phyloP scores from a whole-genome alignment of 2,113 vertebrate species.

The Cromileptes altivelis region DNA sequence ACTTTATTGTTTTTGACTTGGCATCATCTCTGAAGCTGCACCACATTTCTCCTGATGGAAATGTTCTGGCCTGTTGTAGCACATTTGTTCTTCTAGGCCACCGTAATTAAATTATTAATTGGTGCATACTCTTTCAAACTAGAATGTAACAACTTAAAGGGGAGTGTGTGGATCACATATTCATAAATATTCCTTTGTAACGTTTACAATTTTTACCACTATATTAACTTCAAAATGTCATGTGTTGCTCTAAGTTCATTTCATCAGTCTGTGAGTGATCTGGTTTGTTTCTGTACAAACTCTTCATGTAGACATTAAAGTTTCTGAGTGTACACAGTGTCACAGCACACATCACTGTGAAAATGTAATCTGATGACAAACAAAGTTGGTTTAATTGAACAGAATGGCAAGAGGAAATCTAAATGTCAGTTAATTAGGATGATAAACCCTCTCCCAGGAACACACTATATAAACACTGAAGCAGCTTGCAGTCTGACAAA shows the following conservation, averaged over 20 bases:
- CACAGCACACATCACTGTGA: slow-evolving; percentile 12
- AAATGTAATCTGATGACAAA: slow-evolving; percentile 35
- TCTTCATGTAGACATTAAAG: not conserved
- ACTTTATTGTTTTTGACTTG: too few species aligned
- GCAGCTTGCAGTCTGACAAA: slow-evolving; percentile 38
- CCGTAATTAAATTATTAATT: not conserved
- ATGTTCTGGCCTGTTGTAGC: too few species aligned
- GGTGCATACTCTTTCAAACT: not conserved
- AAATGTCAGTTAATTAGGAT: slow-evolving; percentile 53
- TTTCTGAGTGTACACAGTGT: not conserved
- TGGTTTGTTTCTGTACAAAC: not conserved
- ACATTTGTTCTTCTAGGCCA: too few species aligned
- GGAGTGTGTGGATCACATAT: not conserved
- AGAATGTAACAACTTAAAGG: not conserved
- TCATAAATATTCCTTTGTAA: not conserved
- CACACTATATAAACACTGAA: slow-evolving; percentile 15
- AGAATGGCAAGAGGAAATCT: slow-evolving; percentile 24
- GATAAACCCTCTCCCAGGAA: slow-evolving; percentile 18
- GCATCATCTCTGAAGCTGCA: too few species aligned
- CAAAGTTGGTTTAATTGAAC: slow-evolving; percentile 32
- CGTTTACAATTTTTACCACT: not conserved
- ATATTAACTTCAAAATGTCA: slow-evolving; percentile 29
- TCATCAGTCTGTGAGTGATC: not conserved
- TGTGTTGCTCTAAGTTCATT: not conserved
- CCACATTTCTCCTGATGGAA: too few species aligned